Evolutionary conservation across 2,888 invertebrate genomes (phyloP).

Genomic region (Vesta saturnalis): DNA sequence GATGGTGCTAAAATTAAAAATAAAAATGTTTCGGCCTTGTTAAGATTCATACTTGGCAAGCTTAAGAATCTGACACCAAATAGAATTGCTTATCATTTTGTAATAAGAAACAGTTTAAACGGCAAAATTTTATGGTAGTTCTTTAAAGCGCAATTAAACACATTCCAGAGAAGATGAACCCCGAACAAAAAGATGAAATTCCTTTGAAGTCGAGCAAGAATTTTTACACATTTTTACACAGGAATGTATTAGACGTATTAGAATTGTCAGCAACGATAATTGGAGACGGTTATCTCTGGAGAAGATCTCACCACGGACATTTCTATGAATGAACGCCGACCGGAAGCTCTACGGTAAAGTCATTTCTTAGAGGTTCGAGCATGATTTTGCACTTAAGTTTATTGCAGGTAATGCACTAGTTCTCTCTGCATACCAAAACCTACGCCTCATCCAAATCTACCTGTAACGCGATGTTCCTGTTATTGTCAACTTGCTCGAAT

Average conservation of each 20-base stretch:
- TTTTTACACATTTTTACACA: slow-evolving; percentile 40
- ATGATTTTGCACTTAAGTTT: slow-evolving; percentile 62
- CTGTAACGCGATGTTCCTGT: slow-evolving; percentile 13
- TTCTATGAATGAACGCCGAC: slow-evolving; percentile 45
- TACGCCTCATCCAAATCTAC: slow-evolving; percentile 21
- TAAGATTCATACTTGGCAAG: slow-evolving; percentile 1
- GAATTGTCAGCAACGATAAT: slow-evolving; percentile 40
- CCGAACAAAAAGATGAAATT: slow-evolving; percentile 31
- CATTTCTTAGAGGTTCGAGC: slow-evolving; percentile 53
- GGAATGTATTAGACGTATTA: slow-evolving; percentile 38
- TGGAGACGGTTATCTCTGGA: slow-evolving; percentile 34
- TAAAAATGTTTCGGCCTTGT: slow-evolving; percentile 9
- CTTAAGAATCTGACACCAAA: slow-evolving; percentile 5
- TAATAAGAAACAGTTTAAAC: slow-evolving; percentile 18
- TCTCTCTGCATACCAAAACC: slow-evolving; percentile 32
- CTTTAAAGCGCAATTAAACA: slow-evolving; percentile 32
- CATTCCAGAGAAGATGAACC: slow-evolving; percentile 25
- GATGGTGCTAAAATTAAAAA: slow-evolving; percentile 7
- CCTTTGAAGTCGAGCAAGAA: slow-evolving; percentile 37
- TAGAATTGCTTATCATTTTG: slow-evolving; percentile 11
- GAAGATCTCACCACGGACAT: slow-evolving; percentile 40
- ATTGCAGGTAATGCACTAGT: slow-evolving; percentile 52
- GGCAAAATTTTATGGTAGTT: slow-evolving; percentile 25
- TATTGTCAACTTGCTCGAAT: slow-evolving; percentile 4
- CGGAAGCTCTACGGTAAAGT: slow-evolving; percentile 53